These are phyloP conservation scores for Portunus trituberculatus DNA, from an alignment of 1,140 invertebrate species.

Conservation along the genomic window DNA sequence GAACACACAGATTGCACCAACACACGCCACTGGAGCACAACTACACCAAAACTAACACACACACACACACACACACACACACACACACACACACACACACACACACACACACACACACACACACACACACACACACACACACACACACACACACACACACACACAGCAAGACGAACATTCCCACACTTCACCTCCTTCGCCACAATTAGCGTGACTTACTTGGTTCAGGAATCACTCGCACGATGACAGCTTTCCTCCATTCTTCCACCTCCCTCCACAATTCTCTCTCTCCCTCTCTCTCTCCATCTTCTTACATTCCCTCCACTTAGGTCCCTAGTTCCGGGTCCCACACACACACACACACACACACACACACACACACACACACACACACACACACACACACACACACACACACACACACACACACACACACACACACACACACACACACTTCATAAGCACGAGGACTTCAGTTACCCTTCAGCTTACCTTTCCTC, in stretches of 20 bases:
- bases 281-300: background rate
- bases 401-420: constrained; percentile 32
- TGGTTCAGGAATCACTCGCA: background rate
- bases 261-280: background rate
- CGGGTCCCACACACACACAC: constrained; percentile 12
- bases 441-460: background rate
- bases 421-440: background rate
- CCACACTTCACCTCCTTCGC: background rate
- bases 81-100: background rate
- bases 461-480: background rate
- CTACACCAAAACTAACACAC: background rate
- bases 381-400: constrained; percentile 35
- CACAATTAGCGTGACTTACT: background rate
- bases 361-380: constrained; percentile 26
- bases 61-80: background rate
- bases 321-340: background rate
- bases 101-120: background rate
- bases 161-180: background rate
- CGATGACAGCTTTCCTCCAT: background rate
- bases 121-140: background rate
- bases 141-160: background rate
- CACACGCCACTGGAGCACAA: background rate
- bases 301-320: background rate
- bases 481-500: background rate
- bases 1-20: too few relatives aligned